Evolutionary conservation across 2,888 invertebrate species (phyloP).

Genomic region (Zootermopsis nevadensis): DNA sequence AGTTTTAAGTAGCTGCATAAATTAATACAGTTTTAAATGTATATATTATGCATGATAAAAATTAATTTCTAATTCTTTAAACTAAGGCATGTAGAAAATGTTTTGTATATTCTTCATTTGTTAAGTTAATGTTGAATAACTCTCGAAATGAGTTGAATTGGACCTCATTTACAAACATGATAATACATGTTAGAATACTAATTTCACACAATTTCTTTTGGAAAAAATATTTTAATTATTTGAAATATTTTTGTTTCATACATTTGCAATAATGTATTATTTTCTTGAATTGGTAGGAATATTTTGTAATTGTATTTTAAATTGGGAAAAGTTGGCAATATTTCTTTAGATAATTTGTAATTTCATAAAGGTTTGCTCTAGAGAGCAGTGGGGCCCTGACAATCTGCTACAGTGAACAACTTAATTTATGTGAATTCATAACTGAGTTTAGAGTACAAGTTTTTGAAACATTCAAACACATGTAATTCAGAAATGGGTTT

Average conservation of each 20-base stretch:
- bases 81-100: background rate
- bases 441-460: too few relatives aligned
- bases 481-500: too few relatives aligned
- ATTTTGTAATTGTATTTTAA: too few relatives aligned
- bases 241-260: background rate
- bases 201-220: background rate
- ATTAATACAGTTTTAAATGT: background rate
- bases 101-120: background rate
- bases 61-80: background rate
- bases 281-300: background rate
- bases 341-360: too few relatives aligned
- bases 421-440: too few relatives aligned
- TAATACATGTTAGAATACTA: background rate
- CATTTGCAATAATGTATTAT: background rate
- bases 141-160: background rate
- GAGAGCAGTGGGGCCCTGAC: too few relatives aligned
- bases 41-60: conserved; percentile 1
- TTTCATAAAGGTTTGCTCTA: too few relatives aligned
- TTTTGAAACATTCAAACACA: too few relatives aligned
- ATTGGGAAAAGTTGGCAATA: too few relatives aligned
- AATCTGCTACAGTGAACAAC: too few relatives aligned
- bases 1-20: conserved; percentile 8
- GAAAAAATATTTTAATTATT: background rate
- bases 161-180: background rate
- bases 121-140: background rate